Conservation (phyloP, 2,797 vertebrate species). For the Acrossocheilus fasciatus region DNA sequence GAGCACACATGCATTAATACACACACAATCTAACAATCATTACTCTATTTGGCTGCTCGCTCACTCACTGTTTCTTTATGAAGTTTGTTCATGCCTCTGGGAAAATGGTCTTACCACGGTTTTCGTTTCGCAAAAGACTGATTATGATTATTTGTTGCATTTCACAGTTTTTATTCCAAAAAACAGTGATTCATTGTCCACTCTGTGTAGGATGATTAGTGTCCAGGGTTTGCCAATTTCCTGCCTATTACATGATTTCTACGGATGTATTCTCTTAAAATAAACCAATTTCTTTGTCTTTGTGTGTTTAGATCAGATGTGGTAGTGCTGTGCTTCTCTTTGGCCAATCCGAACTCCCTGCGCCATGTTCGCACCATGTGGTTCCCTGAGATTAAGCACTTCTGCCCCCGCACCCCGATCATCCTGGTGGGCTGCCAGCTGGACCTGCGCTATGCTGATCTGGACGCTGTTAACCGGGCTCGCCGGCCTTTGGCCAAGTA, state of each 20-base stretch:
- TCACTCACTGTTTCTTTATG: conserved; percentile 22
- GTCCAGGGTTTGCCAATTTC: conserved; percentile 15
- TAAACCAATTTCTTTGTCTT: neutral
- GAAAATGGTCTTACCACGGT: conserved; percentile 17
- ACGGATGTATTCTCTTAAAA: conserved; percentile 8
- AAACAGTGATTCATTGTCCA: conserved; percentile 20
- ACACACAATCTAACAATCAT: neutral
- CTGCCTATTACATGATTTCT: conserved; percentile 3
- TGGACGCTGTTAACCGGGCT: conserved; percentile 86
- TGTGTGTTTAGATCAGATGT: conserved; percentile 84
- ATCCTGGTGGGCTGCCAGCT: conserved; percentile 95
- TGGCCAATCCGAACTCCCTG: conserved; percentile 93
- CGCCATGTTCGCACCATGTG: conserved; percentile 93
- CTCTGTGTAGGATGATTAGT: conserved; percentile 20
- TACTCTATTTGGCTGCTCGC: neutral
- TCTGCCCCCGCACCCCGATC: conserved; percentile 91
- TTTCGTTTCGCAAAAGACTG: neutral
- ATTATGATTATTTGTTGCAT: conserved; percentile 23
- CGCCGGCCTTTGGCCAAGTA: conserved; percentile 86
- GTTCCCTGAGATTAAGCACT: conserved; percentile 94
- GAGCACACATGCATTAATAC: neutral
- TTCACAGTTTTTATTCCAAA: conserved; percentile 35
- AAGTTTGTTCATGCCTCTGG: conserved; percentile 32
- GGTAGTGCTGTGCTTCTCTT: conserved; percentile 92
- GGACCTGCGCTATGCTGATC: conserved; percentile 89